A percentile compares a stretch with the other conserved stretches of the same genome.
Conservation (phyloP, 2,888 invertebrate species). For the Rosalia funebris region DNA sequence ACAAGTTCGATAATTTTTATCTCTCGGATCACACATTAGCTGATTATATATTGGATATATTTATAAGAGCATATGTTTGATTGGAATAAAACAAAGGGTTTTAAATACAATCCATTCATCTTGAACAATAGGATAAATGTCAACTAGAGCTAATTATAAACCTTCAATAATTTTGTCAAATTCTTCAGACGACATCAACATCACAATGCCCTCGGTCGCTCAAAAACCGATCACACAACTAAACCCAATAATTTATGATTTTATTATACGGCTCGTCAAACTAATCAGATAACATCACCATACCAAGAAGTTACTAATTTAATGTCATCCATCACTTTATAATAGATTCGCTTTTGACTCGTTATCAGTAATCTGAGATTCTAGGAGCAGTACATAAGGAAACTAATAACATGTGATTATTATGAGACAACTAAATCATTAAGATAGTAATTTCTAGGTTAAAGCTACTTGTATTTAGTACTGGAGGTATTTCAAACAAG, state of each 20-base stretch:
- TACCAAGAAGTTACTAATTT: slow-evolving; percentile 43
- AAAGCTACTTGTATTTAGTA: slow-evolving; percentile 6
- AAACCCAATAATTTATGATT: slow-evolving; percentile 41
- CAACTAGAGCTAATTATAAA: not conserved
- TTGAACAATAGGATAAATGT: no score
- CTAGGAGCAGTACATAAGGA: slow-evolving; percentile 25
- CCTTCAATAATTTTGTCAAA: slow-evolving; percentile 29
- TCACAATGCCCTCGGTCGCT: slow-evolving; percentile 21
- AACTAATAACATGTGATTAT: slow-evolving; percentile 37
- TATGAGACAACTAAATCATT: slow-evolving; percentile 6
- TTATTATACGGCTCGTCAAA: slow-evolving; percentile 45
- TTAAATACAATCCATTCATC: no score
- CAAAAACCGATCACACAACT: slow-evolving; percentile 31
- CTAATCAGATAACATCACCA: slow-evolving; percentile 43
- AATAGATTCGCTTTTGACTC: slow-evolving; percentile 40
- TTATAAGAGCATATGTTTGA: no score
- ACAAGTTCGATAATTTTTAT: no score
- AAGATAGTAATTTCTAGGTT: slow-evolving; percentile 1
- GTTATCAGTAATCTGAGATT: slow-evolving; percentile 33
- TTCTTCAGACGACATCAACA: slow-evolving; percentile 28
- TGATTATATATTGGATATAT: no score
- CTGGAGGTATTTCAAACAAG: not conserved
- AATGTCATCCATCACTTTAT: slow-evolving; percentile 45
- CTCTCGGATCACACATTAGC: no score
- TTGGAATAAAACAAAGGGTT: no score